Base-by-base conservation (phyloP, 2,888 invertebrate species). In the Osedax frankpressi region DNA sequence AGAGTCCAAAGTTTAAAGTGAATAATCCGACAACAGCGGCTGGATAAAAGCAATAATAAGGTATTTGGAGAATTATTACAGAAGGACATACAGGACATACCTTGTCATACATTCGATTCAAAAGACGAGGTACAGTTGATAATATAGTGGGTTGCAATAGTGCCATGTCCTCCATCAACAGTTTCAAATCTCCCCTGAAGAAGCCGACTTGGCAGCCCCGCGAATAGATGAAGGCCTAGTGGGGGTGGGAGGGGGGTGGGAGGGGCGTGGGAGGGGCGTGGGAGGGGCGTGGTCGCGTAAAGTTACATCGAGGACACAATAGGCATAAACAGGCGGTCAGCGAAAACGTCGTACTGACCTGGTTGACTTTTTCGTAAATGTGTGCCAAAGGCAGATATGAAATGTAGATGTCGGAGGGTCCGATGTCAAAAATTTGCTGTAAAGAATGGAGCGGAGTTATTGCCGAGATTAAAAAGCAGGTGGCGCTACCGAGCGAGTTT, bases 341-440 rank as follows among this genome's bases (percentile, higher is more conserved):
- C n/a, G n/a, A n/a, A n/a, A n/a, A n/a, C n/a, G n/a, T 19, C 19
- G 19, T 44, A 19, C 44, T 69, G 25, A 82, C 82, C 79, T 81
- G 80, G 69, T 80, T 77, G 27, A 80, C 77, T 74, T 96, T 88
- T 86, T 97, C 97, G 81, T 96, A 89, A 93, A 96, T 95, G 85
- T 97, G 97, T 11, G 97, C 95, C 79, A 98, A 86, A 0, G 97
- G 97, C 79, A 98, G 87, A 86, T 95, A 98, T 77, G 95, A 95
- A 81, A 97, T 89, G 73, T 82, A 80, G 25, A 77, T 75, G 71
- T 83, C 82, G 19, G 77, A 24, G 77, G 75, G 60, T 44, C 29
- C 30, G n/a, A 75, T 26, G 3, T 73, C 44, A 19, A 44, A 44
- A 11, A 44, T 19, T 44, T 44, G 44, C 44, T 44, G 19, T 44